Percentiles rank a stretch among this genome's conserved stretches.
These are phyloP conservation scores for Archips xylosteana DNA, from an alignment of 2,888 invertebrate species.

Conservation along the genomic window DNA sequence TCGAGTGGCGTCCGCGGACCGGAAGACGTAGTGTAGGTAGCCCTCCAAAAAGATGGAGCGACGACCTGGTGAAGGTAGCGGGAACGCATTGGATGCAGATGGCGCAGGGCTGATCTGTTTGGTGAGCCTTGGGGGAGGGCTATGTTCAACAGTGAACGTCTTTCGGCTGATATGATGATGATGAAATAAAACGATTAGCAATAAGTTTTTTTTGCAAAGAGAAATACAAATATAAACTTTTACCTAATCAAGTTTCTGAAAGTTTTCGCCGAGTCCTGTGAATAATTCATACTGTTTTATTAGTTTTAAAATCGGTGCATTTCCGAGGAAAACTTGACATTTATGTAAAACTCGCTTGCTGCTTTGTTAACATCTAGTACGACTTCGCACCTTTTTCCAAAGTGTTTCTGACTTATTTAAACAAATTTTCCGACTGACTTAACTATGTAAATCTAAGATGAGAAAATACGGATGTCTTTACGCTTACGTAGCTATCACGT, in stretches of 20 bases:
- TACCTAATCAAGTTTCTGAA: not conserved
- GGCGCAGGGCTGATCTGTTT: no score
- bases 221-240: not conserved
- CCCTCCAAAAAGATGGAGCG: no score
- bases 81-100: no score
- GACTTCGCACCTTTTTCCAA: not conserved
- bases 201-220: not conserved
- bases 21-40: no score
- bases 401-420: not conserved
- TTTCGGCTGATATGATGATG: no score
- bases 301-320: conserved; percentile 15
- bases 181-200: no score
- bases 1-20: no score
- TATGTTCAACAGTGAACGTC: no score
- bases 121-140: no score
- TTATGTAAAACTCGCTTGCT: conserved; percentile 20
- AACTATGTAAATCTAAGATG: not conserved
- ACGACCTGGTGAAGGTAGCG: no score
- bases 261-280: not conserved
- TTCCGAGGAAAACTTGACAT: conserved; percentile 2
- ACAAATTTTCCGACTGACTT: not conserved
- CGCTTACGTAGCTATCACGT: not conserved
- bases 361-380: conserved; percentile 25
- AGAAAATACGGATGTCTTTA: not conserved
- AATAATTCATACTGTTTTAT: conserved; percentile 11